phyloP scores from a whole-genome alignment of 2,113 vertebrate genomes.

The Cyprinodon tularosa region DNA sequence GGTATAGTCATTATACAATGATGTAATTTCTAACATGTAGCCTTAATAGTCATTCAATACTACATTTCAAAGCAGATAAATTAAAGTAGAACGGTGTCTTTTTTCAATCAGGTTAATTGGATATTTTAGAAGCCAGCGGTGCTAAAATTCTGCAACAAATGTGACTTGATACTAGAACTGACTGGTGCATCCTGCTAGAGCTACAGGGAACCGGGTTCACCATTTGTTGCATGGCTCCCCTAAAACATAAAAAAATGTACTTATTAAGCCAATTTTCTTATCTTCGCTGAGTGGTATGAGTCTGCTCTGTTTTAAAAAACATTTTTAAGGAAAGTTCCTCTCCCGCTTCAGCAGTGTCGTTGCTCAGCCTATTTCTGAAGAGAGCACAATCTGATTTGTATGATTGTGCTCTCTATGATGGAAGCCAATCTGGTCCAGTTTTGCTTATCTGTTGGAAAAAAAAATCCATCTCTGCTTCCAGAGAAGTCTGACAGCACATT shows the following conservation, averaged over 20 bases:
- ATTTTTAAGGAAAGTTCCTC: constrained; percentile 4
- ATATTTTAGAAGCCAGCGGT: neutral
- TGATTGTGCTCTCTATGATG: constrained; percentile 1
- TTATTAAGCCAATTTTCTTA: neutral
- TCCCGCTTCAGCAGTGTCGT: constrained; percentile 1
- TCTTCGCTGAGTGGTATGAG: neutral
- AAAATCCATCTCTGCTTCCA: constrained; percentile 4
- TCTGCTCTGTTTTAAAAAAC: neutral
- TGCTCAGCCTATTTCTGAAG: constrained; percentile 6
- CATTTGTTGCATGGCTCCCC: neutral
- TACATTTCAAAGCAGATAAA: neutral
- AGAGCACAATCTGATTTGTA: constrained; percentile 34
- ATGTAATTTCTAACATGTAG: no score
- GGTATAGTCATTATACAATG: no score
- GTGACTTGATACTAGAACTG: neutral
- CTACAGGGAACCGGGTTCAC: neutral
- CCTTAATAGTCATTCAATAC: neutral
- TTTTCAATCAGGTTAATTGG: neutral
- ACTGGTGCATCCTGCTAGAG: neutral
- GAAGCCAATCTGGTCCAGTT: constrained; percentile 25
- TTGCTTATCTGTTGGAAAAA: constrained; percentile 12
- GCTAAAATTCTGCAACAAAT: neutral
- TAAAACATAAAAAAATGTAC: neutral
- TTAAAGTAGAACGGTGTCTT: neutral
- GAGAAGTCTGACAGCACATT: constrained; percentile 9